Evolutionary conservation across 2,888 invertebrate species (phyloP), one percentile per base, ranked within the genome.

Genomic region (Tiliacea citrago): DNA sequence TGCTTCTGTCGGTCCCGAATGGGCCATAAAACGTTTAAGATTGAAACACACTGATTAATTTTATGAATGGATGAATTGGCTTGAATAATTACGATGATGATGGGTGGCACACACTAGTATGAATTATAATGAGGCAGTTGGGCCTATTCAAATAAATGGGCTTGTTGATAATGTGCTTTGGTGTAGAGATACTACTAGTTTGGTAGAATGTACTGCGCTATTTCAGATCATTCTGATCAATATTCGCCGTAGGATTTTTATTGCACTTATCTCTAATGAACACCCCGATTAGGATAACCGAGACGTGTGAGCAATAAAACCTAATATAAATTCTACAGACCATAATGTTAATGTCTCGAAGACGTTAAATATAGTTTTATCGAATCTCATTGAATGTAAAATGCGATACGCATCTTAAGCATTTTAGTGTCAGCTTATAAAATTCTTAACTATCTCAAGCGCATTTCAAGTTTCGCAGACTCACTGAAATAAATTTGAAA

Each of bases 21-120:
- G 75, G 77, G 62, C 77, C 60, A 83, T 88, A 86, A 88, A 88
- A 79, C 86, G 77, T 77, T 86, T 79, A 73, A 85, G 76, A 77
- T 81, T 76, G 69, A 76, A 68, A 71, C 76, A 65, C 61, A 73
- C 70, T 86, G 72, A 86, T 88, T 77, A 84, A 49, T 88, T 84
- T 86, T 82, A 86, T 88, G 85, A 88, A 84, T 88, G 77, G 79
- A 79, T 82, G 70, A 82, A 81, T 82, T 83, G 80, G 53, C 62
- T 80, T 76, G 70, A 78, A 77, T 82, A 77, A 82, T 81, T 72
- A 77, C 39, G 39, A 5, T n/a, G 63, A 42, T 65, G 71, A 21
- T 72, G 75, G 73, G 29, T 75, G 58, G 65, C 24, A 68, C 42
- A 68, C 73, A 77, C 63, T 71, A 70, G 61, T 63, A 53, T 76